Evolutionary conservation across 2,113 vertebrate species (phyloP).

Genomic region (Bettongia penicillata): DNA sequence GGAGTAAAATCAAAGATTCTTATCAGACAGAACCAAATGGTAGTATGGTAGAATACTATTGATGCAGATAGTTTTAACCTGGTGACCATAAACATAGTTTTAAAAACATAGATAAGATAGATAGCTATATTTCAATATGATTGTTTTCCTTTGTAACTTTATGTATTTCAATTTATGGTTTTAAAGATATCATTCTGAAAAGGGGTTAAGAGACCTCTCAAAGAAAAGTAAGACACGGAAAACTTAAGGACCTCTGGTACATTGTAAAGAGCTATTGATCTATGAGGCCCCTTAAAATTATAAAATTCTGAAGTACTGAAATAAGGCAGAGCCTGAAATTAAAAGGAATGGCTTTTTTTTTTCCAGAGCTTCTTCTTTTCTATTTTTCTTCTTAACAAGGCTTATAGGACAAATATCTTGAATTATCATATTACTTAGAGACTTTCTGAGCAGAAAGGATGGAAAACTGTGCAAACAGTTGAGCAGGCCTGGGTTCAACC

Average conservation of each 20-base stretch:
- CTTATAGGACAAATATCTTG: not conserved
- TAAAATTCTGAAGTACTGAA: not conserved
- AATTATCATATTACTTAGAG: not conserved
- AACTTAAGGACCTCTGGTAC: not conserved
- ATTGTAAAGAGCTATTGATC: not conserved
- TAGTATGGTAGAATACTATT: not conserved
- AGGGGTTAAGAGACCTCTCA: not conserved
- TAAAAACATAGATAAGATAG: too few relatives aligned
- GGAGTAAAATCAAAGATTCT: not conserved
- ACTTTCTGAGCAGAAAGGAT: not conserved
- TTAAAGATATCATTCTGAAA: not conserved
- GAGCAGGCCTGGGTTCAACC: not conserved
- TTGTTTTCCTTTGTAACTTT: not conserved
- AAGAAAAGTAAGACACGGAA: not conserved
- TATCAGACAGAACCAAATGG: not conserved
- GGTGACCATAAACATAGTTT: not conserved
- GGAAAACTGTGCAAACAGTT: not conserved
- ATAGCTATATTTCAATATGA: not conserved
- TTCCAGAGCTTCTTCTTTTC: not conserved
- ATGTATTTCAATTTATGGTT: not conserved
- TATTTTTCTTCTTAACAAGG: not conserved
- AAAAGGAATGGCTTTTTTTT: not conserved
- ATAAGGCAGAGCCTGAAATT: not conserved
- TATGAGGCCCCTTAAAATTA: not conserved
- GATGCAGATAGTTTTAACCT: not conserved